Percentiles rank a stretch among this genome's conserved stretches.
These are phyloP conservation scores for Gobionotothen gibberifrons DNA, from an alignment of 2,797 vertebrate species.

Conservation along the genomic window DNA sequence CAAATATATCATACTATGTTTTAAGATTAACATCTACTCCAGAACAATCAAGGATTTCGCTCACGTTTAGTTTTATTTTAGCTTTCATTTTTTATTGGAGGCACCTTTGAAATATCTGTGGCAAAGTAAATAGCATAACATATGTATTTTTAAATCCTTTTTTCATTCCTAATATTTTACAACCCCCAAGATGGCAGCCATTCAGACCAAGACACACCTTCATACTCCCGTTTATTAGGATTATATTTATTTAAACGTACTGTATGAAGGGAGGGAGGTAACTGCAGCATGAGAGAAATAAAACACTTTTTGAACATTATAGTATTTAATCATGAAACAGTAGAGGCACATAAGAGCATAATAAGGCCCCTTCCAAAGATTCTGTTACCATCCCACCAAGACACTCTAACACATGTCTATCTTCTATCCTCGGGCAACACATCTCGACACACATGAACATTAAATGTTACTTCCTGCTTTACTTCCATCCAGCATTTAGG, in stretches of 20 bases:
- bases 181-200: background rate
- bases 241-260: background rate
- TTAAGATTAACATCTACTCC: background rate
- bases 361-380: background rate
- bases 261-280: background rate
- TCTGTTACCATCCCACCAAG: background rate
- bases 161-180: background rate
- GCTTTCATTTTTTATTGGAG: background rate
- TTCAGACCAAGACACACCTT: background rate
- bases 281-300: too few species aligned
- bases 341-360: too few species aligned
- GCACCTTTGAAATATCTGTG: background rate
- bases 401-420: background rate
- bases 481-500: conserved; percentile 48
- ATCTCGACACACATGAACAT: conserved; percentile 11
- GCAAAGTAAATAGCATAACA: background rate
- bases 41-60: too few species aligned
- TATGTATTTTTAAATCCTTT: background rate
- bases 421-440: conserved; percentile 13
- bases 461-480: conserved; percentile 17
- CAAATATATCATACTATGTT: background rate
- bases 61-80: too few species aligned
- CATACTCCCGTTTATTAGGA: background rate
- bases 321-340: too few species aligned
- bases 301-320: too few species aligned